A percentile compares a stretch with the other conserved stretches of the same genome.
These are phyloP conservation scores for Plutomurus gul DNA, from an alignment of 1,140 invertebrate species.

Conservation along the genomic window DNA sequence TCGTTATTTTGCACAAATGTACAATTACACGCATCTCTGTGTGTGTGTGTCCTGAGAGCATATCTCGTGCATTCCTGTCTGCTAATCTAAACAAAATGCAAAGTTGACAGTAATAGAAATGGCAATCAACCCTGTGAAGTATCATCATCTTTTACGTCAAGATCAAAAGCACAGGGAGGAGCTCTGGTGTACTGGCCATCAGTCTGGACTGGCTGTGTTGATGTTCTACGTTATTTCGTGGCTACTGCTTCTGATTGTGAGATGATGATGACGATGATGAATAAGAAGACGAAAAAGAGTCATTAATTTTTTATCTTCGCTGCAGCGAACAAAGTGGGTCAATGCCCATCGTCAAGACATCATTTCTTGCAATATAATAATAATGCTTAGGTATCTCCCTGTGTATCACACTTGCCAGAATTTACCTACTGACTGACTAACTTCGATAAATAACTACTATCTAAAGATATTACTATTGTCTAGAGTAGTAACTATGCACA, in stretches of 20 bases:
- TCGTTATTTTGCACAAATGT: too few relatives aligned
- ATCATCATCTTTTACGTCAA: neutral
- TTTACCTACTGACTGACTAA: neutral
- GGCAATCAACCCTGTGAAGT: neutral
- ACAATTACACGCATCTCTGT: too few relatives aligned
- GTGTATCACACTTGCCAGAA: neutral
- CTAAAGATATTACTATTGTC: too few relatives aligned
- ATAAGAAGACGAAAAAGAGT: constrained; percentile 27
- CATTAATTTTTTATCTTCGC: constrained; percentile 7
- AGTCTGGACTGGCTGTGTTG: neutral
- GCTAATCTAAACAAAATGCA: neutral
- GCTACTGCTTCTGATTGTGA: neutral
- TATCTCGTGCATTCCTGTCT: neutral
- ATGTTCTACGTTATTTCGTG: neutral
- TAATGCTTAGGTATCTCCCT: neutral
- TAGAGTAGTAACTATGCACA: too few relatives aligned
- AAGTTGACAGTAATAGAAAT: too few relatives aligned
- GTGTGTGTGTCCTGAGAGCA: neutral
- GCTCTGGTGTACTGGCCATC: neutral
- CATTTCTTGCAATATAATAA: neutral
- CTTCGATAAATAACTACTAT: neutral
- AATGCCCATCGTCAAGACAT: constrained; percentile 16
- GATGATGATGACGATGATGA: constrained; percentile 18
- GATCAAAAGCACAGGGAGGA: neutral
- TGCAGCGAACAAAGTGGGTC: constrained; percentile 12